A percentile compares a stretch with the other conserved stretches of the same genome.
phyloP scores from a whole-genome alignment of 2,113 vertebrate species.

The Malurus alboscapulatus region DNA sequence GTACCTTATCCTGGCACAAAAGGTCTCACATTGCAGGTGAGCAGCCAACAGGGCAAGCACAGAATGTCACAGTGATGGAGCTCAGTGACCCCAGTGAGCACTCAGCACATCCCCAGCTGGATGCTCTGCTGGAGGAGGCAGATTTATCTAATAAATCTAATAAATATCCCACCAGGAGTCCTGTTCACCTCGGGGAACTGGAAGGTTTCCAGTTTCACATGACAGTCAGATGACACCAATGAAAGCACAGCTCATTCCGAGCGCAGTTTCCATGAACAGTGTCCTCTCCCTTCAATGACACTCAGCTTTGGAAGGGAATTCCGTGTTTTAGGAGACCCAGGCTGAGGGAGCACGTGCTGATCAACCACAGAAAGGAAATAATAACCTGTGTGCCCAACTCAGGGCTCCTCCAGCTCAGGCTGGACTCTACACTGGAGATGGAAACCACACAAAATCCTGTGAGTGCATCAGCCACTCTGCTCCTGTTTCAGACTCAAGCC shows the following conservation, averaged over 20 bases:
- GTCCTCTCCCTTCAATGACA: background rate
- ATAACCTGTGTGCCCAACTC: background rate
- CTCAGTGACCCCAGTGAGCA: accelerated
- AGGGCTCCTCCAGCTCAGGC: accelerated
- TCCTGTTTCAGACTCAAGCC: background rate
- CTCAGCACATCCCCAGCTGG: background rate
- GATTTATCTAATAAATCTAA: too few species aligned
- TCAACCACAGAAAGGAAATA: background rate
- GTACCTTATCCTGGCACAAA: background rate
- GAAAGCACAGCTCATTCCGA: background rate
- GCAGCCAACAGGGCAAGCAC: background rate
- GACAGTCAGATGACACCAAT: background rate
- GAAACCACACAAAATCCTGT: accelerated
- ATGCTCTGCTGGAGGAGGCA: background rate
- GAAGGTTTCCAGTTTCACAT: accelerated
- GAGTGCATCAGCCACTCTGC: background rate
- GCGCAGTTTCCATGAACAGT: background rate
- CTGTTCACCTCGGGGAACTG: background rate
- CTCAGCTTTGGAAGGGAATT: background rate
- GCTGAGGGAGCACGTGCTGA: background rate
- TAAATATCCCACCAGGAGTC: background rate
- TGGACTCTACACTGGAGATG: accelerated
- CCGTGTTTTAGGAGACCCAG: background rate
- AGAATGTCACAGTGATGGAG: background rate
- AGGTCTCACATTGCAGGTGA: background rate